Evolutionary conservation across 2,113 vertebrate genomes (phyloP), one percentile per base, ranked within the genome.

Genomic region (Python bivittatus): DNA sequence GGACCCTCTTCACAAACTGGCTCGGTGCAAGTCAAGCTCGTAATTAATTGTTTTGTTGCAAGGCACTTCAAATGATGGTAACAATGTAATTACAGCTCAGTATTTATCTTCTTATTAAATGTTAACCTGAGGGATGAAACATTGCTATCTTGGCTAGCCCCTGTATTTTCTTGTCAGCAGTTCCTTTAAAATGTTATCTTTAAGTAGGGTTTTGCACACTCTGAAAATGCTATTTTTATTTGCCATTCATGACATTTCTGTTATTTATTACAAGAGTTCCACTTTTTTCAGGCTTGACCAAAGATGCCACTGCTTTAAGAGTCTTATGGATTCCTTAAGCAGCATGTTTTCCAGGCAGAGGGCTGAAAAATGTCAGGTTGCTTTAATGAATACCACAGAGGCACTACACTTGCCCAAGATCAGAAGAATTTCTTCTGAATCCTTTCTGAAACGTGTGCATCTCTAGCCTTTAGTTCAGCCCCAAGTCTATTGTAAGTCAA

Each of bases 31-130:
- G 53, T 86, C 38, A 33, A 86, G 12, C 8, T 90, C 1, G 58
- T 84, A 95, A 96, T 94, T 92, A 95, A 92, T 83, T 94, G 6
- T 0, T 95, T 93, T 91, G n/a, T 94, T 93, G 13, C 0, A 91
- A 93, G 0, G 0, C 68, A 29, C 93, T 92, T 96, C 87, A 94
- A 83, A 92, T 92, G 6, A 0, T 7, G 92, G 91, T 91, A 96
- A 90, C 53, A 9, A 6, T 93, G 11, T 94, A 92, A 94, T 95
- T 94, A 84, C 38, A 92, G 57, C 15, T 79, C 92, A 84, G n/a
- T 68, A 93, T 93, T 58, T 38, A 61, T 93, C 20, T 84, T 95
- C 42, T 91, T 92, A 91, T 83, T 85, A 91, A 89, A 85, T 92
- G 58, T 27, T 94, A 93, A 60, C 15, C 84, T 23, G 12, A 56